Evolutionary conservation across 2,888 invertebrate genomes (phyloP), one percentile per base, ranked within the genome.

Genomic region (Drosophila pseudotalamancana): DNA sequence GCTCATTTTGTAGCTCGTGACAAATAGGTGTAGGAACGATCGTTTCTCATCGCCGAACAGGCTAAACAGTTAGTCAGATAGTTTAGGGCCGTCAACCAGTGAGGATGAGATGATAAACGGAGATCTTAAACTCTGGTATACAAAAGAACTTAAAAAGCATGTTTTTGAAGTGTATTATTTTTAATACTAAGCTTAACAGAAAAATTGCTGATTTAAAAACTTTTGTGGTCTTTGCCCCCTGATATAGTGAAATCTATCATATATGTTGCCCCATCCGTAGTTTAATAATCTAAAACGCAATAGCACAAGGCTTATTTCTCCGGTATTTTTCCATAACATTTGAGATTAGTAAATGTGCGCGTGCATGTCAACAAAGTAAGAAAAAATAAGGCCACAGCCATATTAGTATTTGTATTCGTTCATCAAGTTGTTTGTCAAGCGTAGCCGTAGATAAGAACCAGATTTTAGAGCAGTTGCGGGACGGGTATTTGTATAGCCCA

Each of bases 301-400:
- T 27, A 19, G 19, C 18, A 6, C 23, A 14, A 25, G 12, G 12
- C 8, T 27, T 6, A 27, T 27, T 37, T 49, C 37, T 37, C 14
- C 27, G 49, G 49, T 37, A 37, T 27, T 49, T 49, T 49, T 49
- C 48, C 53, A 45, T 59, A n/a, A 12, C 35, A 14, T 34, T 34
- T 11, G 14, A 29, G 21, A 42, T 56, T 19, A 14, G 9, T 45
- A 46, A 51, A 23, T 27, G 39, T 48, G 57, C 23, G 50, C 55
- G 60, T 67, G 57, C 23, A 50, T 60, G 60, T 67, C 54, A 55
- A 55, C 45, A 67, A 46, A 51, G 51, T 35, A 62, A 63, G 21
- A 43, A 19, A 29, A 4, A 21, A 61, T 42, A 29, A 32, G 21
- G 21, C 39, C 34, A 21, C 29, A 19, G 40, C 12, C n/a, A 45